Conservation (phyloP, 2,888 invertebrate genomes). For the Melanargia galathea region DNA sequence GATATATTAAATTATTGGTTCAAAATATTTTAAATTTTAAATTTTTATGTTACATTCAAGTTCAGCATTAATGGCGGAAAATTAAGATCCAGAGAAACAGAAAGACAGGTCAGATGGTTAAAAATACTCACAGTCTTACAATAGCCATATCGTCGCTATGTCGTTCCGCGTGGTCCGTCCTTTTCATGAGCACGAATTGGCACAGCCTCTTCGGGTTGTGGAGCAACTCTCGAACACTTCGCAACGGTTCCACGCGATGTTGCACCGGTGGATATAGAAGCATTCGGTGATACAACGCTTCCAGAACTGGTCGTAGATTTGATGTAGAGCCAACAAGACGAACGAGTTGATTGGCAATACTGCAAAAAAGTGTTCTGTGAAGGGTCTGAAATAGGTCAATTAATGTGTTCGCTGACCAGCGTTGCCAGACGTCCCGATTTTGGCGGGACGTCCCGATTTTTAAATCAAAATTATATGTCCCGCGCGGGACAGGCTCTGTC, state of each 20-base stretch:
- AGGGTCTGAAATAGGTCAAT: not conserved
- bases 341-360: conserved; percentile 94
- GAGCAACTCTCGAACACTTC: conserved; percentile 91
- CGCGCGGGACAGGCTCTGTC: too few relatives aligned
- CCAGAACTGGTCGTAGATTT: conserved; percentile 93
- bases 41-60: too few relatives aligned
- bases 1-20: too few relatives aligned
- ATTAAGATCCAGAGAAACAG: not conserved
- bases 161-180: conserved; percentile 47
- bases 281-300: conserved; percentile 96
- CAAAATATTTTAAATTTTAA: too few relatives aligned
- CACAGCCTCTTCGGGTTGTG: conserved; percentile 90
- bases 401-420: not conserved
- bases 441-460: too few relatives aligned
- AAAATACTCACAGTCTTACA: conserved; percentile 36
- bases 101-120: not conserved
- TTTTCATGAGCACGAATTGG: conserved; percentile 87
- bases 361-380: conserved; percentile 55
- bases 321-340: conserved; percentile 93
- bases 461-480: too few relatives aligned
- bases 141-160: conserved; percentile 42
- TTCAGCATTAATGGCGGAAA: not conserved
- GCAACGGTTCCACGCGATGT: conserved; percentile 92
- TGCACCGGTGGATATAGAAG: conserved; percentile 92
- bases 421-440: too few relatives aligned